phyloP scores from a whole-genome alignment of 1,140 invertebrate genomes.

The Teleopsis dalmanni region DNA sequence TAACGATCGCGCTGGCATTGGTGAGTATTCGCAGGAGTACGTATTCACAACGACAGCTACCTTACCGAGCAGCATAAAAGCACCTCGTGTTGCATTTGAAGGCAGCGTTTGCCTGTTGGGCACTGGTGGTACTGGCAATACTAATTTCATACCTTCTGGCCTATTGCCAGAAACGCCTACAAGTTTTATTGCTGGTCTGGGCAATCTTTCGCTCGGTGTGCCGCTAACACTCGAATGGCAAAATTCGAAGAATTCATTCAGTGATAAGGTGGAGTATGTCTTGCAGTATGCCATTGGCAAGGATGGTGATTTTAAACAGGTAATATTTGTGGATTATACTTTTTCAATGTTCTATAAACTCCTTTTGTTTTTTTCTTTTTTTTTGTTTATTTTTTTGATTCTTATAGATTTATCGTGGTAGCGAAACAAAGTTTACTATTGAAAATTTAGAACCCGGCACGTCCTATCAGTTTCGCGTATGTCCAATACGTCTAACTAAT shows the following conservation, averaged over 20 bases:
- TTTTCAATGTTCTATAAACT: neutral
- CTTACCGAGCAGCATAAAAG: constrained; percentile 68
- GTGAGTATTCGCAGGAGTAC: constrained; percentile 63
- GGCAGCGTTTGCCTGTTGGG: constrained; percentile 21
- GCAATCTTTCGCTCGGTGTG: constrained; percentile 23
- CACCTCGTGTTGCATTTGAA: constrained; percentile 51
- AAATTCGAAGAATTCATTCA: constrained; percentile 40
- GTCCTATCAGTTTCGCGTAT: constrained; percentile 66
- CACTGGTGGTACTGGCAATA: constrained; percentile 31
- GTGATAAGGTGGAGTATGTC: constrained; percentile 38
- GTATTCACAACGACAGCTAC: constrained; percentile 65
- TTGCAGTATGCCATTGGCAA: constrained; percentile 29
- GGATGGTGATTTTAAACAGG: constrained; percentile 13
- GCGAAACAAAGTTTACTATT: constrained; percentile 56
- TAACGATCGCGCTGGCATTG: constrained; percentile 71
- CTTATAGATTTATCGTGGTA: constrained; percentile 61
- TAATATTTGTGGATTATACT: constrained; percentile 1
- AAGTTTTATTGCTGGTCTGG: constrained; percentile 26
- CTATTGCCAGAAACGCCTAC: constrained; percentile 27
- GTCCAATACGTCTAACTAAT: constrained; percentile 56
- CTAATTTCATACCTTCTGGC: constrained; percentile 22
- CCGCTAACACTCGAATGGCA: constrained; percentile 52
- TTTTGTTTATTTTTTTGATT: constrained; percentile 13
- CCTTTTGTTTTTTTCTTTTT: constrained; percentile 1
- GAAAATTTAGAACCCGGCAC: constrained; percentile 60